Conservation (phyloP, 2,888 invertebrate genomes). For the Dexiosoma caninum region DNA sequence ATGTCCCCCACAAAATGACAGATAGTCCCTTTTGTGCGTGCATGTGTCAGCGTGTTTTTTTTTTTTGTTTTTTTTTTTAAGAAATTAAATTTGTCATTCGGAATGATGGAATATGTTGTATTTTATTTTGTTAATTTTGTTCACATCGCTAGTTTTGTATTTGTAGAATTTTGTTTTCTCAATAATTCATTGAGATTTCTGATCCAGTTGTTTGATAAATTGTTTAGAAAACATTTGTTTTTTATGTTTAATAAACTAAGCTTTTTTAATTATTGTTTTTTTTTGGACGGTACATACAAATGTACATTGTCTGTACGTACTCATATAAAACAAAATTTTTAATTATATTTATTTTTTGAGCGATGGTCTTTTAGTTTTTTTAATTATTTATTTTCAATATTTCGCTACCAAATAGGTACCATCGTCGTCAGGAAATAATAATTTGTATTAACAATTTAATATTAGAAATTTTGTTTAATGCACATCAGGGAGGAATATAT, state of each 20-base stretch:
- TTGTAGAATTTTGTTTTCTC: not conserved
- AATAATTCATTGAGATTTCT: slow-evolving; percentile 7
- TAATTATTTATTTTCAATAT: too few relatives aligned
- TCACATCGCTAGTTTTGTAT: not conserved
- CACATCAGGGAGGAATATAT: too few relatives aligned
- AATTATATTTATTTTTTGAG: too few relatives aligned
- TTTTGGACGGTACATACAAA: not conserved
- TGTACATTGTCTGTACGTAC: too few relatives aligned
- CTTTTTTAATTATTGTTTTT: not conserved
- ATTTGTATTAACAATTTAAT: too few relatives aligned
- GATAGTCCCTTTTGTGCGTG: slow-evolving; percentile 9
- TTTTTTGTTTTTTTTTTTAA: not conserved
- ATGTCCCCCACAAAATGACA: slow-evolving; percentile 1
- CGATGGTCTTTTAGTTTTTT: too few relatives aligned
- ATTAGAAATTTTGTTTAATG: too few relatives aligned
- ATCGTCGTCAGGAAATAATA: too few relatives aligned
- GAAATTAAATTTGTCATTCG: slow-evolving; percentile 42
- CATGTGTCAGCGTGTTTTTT: not conserved
- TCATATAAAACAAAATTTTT: not conserved
- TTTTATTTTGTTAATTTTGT: slow-evolving; percentile 2
- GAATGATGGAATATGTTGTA: slow-evolving; percentile 28
- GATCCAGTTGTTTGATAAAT: slow-evolving; percentile 17
- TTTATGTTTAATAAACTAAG: slow-evolving; percentile 18
- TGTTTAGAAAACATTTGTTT: slow-evolving; percentile 16
- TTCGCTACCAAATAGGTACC: too few relatives aligned